These are phyloP conservation scores for Struthidea cinerea DNA, from an alignment of 2,113 vertebrate genomes.

Conservation along the genomic window DNA sequence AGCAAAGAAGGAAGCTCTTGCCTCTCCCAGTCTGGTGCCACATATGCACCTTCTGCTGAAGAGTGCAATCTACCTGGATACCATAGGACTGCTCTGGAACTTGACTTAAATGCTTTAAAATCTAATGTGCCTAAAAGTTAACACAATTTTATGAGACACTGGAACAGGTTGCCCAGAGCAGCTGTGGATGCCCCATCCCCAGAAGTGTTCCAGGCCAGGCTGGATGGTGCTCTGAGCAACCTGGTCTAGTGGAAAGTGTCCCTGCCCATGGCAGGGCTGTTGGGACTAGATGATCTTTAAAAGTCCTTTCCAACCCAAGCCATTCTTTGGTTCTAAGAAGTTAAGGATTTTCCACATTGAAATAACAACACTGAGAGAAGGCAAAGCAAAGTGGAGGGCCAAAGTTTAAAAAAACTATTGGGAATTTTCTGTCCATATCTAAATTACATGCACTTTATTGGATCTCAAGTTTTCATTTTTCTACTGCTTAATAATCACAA, in stretches of 20 bases:
- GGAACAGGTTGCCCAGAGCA: not conserved
- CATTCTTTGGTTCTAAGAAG: not conserved
- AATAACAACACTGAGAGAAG: not conserved
- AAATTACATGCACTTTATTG: not conserved
- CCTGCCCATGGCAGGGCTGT: not conserved
- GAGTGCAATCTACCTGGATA: not conserved
- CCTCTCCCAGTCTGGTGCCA: not conserved
- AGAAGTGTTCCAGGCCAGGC: not conserved
- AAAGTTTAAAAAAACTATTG: not conserved
- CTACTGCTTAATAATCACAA: constrained; percentile 4
- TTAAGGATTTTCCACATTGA: not conserved
- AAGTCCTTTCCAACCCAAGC: not conserved
- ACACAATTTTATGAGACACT: not conserved
- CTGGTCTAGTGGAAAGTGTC: not conserved
- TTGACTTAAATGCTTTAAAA: not conserved
- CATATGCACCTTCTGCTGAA: not conserved
- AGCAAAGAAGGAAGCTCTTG: not conserved
- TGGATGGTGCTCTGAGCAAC: not conserved
- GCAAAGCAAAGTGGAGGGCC: not conserved
- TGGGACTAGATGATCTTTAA: not conserved
- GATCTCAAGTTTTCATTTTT: constrained; percentile 25
- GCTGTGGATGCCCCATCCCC: not conserved
- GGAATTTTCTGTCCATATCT: not conserved
- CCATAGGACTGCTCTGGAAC: not conserved
- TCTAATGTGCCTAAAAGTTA: not conserved